Base-by-base conservation (phyloP, 2,797 vertebrate species). In the Spheniscus humboldti region DNA sequence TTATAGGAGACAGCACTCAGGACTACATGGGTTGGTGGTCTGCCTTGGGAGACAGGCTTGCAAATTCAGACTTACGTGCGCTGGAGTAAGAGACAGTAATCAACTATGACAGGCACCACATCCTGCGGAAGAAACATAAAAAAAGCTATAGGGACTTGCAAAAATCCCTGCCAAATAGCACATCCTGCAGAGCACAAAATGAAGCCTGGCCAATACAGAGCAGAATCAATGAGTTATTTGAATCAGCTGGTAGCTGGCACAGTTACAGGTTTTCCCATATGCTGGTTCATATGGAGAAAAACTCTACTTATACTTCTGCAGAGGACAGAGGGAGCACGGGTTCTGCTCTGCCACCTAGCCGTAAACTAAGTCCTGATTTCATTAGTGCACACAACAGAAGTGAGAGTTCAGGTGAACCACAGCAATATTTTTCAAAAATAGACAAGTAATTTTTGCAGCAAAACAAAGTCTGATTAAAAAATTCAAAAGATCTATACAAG, bases 51-150 rank as follows among this genome's bases (percentile, higher is more conserved):
- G 20, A 56, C 22, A 62, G 55, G 35, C 15, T 85, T 56, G 59
- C 33, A n/a, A 33, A 52, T 20, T 88, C 66, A 96, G 88, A 99
- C 99, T 99, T 97, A 99, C 99, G 94, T 98, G 96, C 98, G 98
- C 95, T 99, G 98, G 12, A 99, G 98, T 80, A 99, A 97, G 69
- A 99, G 98, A 92, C 99, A 99, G 97, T 99, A 99, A 97, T 99
- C 99, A 77, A 99, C 99, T 67, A 99, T 98, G 95, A 99, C 97
- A 52, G 99, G 99, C 93, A 99, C 98, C 95, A 98, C 97, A 15
- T 99, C 99, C 99, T 99, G 93, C 1, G 45, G 62, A 95, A 66
- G 93, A 94, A 94, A 64, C 82, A 94, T 4, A 93, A n/a, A 80
- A 80, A 69, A 88, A 83, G 37, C 27, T 52, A 95, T 27, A 95